Evolutionary conservation across 2,888 invertebrate genomes (phyloP).

Genomic region (Alcis repandata): DNA sequence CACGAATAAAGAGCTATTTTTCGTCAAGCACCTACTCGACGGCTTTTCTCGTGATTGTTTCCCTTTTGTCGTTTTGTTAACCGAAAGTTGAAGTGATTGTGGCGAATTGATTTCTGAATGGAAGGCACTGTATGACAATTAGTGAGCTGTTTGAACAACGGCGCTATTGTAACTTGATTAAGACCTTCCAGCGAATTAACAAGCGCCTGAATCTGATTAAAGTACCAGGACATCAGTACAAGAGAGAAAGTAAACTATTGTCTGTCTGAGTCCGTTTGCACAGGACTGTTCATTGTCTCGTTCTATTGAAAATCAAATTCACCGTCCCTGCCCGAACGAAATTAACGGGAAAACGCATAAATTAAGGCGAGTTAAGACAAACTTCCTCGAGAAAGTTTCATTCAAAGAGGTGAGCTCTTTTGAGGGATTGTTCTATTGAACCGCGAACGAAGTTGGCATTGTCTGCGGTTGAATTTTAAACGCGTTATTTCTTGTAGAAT

Average conservation of each 20-base stretch:
- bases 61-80: constrained; percentile 39
- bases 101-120: constrained; percentile 27
- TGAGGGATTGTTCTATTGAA: constrained; percentile 71
- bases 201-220: constrained; percentile 45
- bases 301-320: constrained; percentile 77
- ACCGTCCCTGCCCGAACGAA: constrained; percentile 63
- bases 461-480: constrained; percentile 44
- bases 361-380: constrained; percentile 75
- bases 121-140: constrained; percentile 17
- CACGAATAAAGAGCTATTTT: constrained; percentile 50
- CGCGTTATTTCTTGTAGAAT: constrained; percentile 43
- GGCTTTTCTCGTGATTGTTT: constrained; percentile 38
- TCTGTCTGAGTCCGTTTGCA: constrained; percentile 55
- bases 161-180: constrained; percentile 29
- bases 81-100: constrained; percentile 19
- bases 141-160: constrained; percentile 5
- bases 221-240: constrained; percentile 49
- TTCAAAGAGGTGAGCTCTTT: constrained; percentile 74
- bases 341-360: constrained; percentile 80
- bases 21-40: constrained; percentile 42
- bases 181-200: constrained; percentile 28
- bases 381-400: constrained; percentile 71
- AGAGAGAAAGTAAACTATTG: constrained; percentile 60
- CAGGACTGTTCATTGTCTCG: constrained; percentile 68
- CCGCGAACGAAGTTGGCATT: constrained; percentile 46